Evolutionary conservation across 2,113 vertebrate species (phyloP).

Genomic region (Ptyas mucosa): DNA sequence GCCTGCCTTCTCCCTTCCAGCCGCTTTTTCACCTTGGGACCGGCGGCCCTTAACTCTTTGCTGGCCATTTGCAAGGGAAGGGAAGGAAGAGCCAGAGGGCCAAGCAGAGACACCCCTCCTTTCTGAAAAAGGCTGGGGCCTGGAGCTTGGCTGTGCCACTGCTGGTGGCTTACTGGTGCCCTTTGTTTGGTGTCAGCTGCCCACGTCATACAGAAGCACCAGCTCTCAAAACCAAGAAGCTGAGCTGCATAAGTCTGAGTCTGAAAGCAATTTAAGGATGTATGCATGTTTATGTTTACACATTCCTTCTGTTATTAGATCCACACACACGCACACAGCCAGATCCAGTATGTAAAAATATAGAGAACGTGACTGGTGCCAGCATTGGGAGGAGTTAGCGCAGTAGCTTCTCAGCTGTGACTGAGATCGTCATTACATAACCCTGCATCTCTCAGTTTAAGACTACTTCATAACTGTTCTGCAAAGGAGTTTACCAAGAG

Average conservation of each 20-base stretch:
- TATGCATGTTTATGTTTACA: not conserved
- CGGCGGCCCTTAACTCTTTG: conserved; percentile 12
- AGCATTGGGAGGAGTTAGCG: not conserved
- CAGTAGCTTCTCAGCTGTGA: not conserved
- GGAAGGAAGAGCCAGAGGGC: not conserved
- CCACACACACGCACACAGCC: not conserved
- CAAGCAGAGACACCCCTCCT: not conserved
- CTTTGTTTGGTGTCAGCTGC: not conserved
- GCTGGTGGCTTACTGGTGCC: not conserved
- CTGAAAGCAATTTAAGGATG: not conserved
- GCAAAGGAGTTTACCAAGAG: not conserved
- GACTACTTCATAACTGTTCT: not conserved
- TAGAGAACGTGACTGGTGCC: not conserved
- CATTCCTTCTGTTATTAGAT: not conserved
- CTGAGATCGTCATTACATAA: not conserved
- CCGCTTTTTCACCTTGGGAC: conserved; percentile 34
- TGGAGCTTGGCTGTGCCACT: not conserved
- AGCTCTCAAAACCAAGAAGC: not conserved
- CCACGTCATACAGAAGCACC: not conserved
- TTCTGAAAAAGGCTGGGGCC: not conserved
- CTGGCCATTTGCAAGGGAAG: not conserved
- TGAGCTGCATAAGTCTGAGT: not conserved
- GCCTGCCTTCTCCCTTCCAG: conserved; percentile 17
- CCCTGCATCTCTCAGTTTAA: not conserved
- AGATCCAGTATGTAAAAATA: not conserved